These are phyloP conservation scores for Lepidochitona cinerea DNA, from an alignment of 2,888 invertebrate species.

Conservation along the genomic window DNA sequence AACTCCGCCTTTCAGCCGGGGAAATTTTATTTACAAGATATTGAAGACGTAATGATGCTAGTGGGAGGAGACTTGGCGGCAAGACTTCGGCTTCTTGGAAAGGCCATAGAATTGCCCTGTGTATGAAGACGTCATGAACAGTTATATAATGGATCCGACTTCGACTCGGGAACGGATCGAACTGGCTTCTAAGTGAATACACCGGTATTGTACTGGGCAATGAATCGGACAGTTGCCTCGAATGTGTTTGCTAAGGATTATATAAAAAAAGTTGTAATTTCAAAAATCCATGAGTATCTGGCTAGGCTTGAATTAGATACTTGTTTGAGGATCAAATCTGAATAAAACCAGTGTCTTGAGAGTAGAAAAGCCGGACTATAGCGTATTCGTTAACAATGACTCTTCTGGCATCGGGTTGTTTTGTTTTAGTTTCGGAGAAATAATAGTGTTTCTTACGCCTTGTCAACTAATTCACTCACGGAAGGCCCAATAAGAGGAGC, in stretches of 20 bases:
- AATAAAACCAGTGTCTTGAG: not conserved
- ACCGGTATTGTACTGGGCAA: not conserved
- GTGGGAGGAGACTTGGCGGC: too few relatives aligned
- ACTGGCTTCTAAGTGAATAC: not conserved
- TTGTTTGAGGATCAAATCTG: not conserved
- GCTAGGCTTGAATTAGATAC: not conserved
- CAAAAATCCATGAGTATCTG: constrained; percentile 2
- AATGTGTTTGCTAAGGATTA: not conserved
- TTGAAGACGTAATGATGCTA: too few relatives aligned
- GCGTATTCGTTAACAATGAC: not conserved
- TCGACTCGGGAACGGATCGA: not conserved
- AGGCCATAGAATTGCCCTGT: not conserved
- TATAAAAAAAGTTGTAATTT: constrained; percentile 3
- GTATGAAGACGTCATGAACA: not conserved
- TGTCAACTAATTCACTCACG: not conserved
- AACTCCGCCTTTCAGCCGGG: too few relatives aligned
- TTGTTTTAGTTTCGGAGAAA: not conserved
- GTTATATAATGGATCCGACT: constrained; percentile 2
- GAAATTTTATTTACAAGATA: too few relatives aligned
- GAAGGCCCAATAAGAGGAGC: not conserved
- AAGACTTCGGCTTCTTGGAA: too few relatives aligned
- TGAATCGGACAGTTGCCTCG: not conserved
- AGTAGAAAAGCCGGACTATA: not conserved
- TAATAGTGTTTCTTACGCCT: constrained; percentile 6
- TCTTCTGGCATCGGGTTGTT: not conserved